phyloP scores from a whole-genome alignment of 92 coral and sea anemone genomes.

The Porites cylindrica region DNA sequence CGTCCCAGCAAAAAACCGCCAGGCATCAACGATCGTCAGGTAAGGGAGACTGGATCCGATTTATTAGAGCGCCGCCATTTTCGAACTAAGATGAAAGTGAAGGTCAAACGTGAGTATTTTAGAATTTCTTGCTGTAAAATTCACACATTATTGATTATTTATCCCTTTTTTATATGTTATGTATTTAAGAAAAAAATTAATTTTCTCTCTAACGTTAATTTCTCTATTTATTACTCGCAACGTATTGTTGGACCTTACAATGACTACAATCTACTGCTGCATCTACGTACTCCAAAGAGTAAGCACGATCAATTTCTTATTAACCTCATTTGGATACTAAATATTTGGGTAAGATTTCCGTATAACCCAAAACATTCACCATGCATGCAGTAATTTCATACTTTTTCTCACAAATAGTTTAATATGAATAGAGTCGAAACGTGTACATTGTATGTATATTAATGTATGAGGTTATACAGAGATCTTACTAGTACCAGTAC shows the following conservation, averaged over 20 bases:
- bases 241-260: neutral
- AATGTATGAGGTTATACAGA: no score
- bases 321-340: no score
- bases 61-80: slow-evolving; percentile 41
- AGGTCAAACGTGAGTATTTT: slow-evolving; percentile 64
- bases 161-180: neutral
- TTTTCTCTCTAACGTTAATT: neutral
- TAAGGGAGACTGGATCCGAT: neutral
- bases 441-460: no score
- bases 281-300: neutral
- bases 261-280: neutral
- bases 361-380: no score
- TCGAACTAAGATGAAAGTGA: slow-evolving; percentile 65
- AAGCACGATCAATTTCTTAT: slow-evolving; percentile 6
- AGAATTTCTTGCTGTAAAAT: neutral
- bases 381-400: no score
- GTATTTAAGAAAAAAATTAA: neutral
- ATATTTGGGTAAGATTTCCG: no score
- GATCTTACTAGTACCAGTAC: no score
- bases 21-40: slow-evolving; percentile 13
- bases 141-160: neutral
- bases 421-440: no score
- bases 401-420: no score
- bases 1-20: slow-evolving; percentile 7
- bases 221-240: neutral